Conservation (phyloP, 2,797 vertebrate genomes). For the Trachops cirrhosus region DNA sequence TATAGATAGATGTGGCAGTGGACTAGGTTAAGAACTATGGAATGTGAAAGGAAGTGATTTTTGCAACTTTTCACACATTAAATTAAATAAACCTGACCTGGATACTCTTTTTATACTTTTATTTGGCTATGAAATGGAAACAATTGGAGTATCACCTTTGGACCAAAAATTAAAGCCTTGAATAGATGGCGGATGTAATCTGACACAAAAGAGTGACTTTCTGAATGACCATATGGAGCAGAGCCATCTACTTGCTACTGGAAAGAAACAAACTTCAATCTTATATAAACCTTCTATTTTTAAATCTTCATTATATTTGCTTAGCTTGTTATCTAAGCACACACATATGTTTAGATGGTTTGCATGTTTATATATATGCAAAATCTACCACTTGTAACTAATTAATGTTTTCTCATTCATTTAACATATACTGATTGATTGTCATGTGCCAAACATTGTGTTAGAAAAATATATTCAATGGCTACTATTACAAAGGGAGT, state of each 20-base stretch:
- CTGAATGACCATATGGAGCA: background rate
- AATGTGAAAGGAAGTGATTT: background rate
- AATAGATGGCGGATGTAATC: background rate
- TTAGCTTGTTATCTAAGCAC: background rate
- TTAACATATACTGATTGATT: background rate
- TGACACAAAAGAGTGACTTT: background rate
- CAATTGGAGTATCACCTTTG: background rate
- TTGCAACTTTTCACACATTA: background rate
- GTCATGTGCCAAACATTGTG: background rate
- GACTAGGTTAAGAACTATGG: background rate
- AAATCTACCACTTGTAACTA: background rate
- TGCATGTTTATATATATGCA: background rate
- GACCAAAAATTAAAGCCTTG: background rate
- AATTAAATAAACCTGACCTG: background rate
- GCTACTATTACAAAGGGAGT: background rate
- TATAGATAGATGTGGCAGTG: background rate
- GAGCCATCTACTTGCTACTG: background rate
- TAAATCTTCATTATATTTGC: background rate
- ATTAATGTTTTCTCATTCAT: background rate
- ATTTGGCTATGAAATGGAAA: background rate
- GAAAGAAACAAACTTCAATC: background rate
- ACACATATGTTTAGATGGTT: background rate
- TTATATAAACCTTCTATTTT: background rate
- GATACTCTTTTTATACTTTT: background rate
- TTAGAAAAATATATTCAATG: background rate